Evolutionary conservation across 2,888 invertebrate genomes (phyloP).

Genomic region (Heliconius sara): DNA sequence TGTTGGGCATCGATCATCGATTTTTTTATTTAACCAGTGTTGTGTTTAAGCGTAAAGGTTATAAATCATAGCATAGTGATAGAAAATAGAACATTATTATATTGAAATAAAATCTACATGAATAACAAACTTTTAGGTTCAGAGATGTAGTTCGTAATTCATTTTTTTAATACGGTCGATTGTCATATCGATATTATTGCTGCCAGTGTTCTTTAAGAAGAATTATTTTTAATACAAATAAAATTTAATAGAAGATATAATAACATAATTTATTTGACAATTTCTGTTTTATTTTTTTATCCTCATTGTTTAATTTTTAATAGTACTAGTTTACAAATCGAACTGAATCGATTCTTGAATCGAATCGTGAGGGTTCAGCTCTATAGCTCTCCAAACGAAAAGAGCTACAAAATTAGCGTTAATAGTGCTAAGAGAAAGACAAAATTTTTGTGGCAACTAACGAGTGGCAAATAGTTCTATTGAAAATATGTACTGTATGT

Average conservation of each 20-base stretch:
- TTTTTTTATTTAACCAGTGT: background rate
- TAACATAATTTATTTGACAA: too few species aligned
- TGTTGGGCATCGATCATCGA: too few species aligned
- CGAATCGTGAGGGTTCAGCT: slow-evolving; percentile 9
- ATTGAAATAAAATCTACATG: too few species aligned
- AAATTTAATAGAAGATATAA: too few species aligned
- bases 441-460: slow-evolving; percentile 18
- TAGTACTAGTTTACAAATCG: background rate
- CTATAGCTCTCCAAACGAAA: slow-evolving; percentile 29
- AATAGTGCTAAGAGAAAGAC: slow-evolving; percentile 27
- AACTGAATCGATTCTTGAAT: slow-evolving; percentile 11
- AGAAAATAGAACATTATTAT: too few species aligned
- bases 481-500: background rate
- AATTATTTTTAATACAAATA: too few species aligned
- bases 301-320: background rate
- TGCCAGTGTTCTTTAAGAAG: too few species aligned
- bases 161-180: background rate
- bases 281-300: background rate
- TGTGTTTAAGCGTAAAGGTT: background rate
- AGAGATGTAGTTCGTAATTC: too few species aligned
- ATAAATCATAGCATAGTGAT: background rate
- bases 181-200: background rate
- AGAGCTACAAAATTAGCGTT: slow-evolving; percentile 34
- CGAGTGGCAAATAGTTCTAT: slow-evolving; percentile 16
- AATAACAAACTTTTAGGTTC: too few species aligned